These are phyloP conservation scores for Petrolisthes cinctipes DNA, from an alignment of 2,888 invertebrate species.

Conservation along the genomic window DNA sequence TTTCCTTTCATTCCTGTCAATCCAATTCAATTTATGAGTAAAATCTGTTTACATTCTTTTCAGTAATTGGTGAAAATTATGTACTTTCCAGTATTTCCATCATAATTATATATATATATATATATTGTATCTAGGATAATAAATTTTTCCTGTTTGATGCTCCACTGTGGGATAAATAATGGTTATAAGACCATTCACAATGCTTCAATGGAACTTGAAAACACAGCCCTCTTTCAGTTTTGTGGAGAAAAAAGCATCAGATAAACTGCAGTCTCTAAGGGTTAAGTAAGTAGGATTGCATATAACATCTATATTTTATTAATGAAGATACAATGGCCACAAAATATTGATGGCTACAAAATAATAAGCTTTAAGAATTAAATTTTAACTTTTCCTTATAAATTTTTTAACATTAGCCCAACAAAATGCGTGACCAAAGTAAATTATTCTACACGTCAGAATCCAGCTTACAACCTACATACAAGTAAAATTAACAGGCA, in stretches of 20 bases:
- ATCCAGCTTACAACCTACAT: background rate
- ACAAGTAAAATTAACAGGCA: background rate
- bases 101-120: no score
- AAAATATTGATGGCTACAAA: slow-evolving; percentile 18
- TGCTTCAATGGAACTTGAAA: no score
- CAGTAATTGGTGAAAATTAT: no score
- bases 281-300: background rate
- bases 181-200: no score
- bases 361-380: background rate
- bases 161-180: no score
- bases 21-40: no score
- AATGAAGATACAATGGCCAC: slow-evolving; percentile 41
- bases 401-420: background rate
- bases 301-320: slow-evolving; percentile 45
- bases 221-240: no score
- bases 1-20: no score
- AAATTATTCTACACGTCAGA: background rate
- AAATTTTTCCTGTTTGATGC: no score
- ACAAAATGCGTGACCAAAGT: background rate
- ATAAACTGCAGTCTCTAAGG: background rate
- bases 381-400: background rate
- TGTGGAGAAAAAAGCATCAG: background rate
- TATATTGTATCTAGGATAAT: no score
- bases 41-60: no score
- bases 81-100: no score